These are phyloP conservation scores for Petaurus breviceps DNA, from an alignment of 2,113 vertebrate species.

Conservation along the genomic window DNA sequence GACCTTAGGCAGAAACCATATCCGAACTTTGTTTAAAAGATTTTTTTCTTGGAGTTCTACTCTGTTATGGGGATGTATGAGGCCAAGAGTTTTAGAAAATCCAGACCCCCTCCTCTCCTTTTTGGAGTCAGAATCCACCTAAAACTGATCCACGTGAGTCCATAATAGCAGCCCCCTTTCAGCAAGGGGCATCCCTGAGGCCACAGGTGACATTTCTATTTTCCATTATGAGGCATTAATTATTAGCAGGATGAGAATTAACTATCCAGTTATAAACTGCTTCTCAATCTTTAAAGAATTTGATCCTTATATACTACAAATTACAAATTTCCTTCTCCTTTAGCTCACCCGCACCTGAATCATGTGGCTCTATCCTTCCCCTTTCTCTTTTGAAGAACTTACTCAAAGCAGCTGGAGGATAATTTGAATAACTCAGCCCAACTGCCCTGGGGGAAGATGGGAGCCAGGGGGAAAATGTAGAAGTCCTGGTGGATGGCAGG, in stretches of 20 bases:
- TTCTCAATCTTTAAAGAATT: not conserved
- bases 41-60: not conserved
- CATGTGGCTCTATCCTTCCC: not conserved
- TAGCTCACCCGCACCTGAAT: not conserved
- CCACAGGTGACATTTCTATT: not conserved
- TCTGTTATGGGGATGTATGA: not conserved
- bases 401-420: not conserved
- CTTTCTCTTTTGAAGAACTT: not conserved
- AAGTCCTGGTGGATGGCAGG: not conserved
- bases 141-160: not conserved
- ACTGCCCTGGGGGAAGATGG: not conserved
- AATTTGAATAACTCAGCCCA: not conserved
- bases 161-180: not conserved
- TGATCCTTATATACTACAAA: not conserved
- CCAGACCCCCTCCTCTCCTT: not conserved
- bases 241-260: not conserved
- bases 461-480: not conserved
- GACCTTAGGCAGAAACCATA: no score
- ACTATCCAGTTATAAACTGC: not conserved
- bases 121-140: not conserved
- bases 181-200: not conserved
- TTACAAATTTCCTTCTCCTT: not conserved
- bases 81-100: not conserved
- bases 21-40: not conserved
- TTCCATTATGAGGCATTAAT: not conserved